Evolutionary conservation across 2,888 invertebrate species (phyloP).

Genomic region (Drosophila dives): DNA sequence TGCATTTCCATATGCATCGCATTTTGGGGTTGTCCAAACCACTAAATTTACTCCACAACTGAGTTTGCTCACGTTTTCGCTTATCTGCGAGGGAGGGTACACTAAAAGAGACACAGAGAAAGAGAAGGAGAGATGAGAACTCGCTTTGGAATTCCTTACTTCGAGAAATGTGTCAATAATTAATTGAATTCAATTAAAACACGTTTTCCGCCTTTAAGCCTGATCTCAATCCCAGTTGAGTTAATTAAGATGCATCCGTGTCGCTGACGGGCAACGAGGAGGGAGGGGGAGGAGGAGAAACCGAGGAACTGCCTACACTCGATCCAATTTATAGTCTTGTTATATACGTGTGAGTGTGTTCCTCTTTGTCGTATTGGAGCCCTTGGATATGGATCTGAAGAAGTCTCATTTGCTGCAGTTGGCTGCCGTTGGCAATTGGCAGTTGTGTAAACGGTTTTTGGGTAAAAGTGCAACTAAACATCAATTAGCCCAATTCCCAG

Average conservation of each 20-base stretch:
- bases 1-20: conserved; percentile 68
- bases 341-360: conserved; percentile 37
- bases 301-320: conserved; percentile 21
- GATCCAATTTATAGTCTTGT: conserved; percentile 44
- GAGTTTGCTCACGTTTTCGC: conserved; percentile 61
- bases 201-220: conserved; percentile 39
- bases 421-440: conserved; percentile 25
- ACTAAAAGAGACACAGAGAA: not conserved
- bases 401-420: conserved; percentile 38
- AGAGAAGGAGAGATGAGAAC: conserved; percentile 3
- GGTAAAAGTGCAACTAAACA: conserved; percentile 84
- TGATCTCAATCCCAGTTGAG: conserved; percentile 28
- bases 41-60: conserved; percentile 42
- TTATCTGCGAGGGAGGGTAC: conserved; percentile 41
- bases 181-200: conserved; percentile 84
- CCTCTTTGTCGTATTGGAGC: conserved; percentile 9
- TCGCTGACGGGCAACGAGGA: conserved; percentile 43
- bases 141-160: conserved; percentile 66
- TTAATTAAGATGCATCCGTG: conserved; percentile 82
- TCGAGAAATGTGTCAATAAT: conserved; percentile 84
- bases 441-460: conserved; percentile 77
- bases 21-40: conserved; percentile 20
- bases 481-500: conserved; percentile 85
- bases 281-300: conserved; percentile 3
- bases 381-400: conserved; percentile 49